Evolutionary conservation across 2,113 vertebrate species (phyloP).

Genomic region (Gymnarchus niloticus): DNA sequence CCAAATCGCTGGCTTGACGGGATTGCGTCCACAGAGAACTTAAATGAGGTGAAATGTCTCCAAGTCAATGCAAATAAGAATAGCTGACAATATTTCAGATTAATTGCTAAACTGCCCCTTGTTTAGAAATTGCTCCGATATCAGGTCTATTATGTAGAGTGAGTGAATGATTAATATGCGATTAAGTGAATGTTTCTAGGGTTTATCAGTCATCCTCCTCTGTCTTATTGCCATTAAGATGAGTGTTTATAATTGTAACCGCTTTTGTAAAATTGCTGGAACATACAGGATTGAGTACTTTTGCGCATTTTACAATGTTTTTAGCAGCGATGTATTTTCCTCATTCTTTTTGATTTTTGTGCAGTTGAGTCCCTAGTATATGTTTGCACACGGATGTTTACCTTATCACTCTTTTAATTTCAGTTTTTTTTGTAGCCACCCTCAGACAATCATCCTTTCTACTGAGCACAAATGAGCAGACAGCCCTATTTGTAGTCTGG

Average conservation of each 20-base stretch:
- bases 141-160: neutral
- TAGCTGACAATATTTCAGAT: neutral
- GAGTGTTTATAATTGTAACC: neutral
- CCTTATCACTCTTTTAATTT: slow-evolving; percentile 28
- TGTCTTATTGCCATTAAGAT: neutral
- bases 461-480: slow-evolving; percentile 30
- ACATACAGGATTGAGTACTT: neutral
- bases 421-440: slow-evolving; percentile 38
- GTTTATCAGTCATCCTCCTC: neutral
- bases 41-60: neutral
- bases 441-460: slow-evolving; percentile 43
- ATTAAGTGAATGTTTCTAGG: slow-evolving; percentile 17
- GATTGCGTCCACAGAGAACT: too few relatives aligned
- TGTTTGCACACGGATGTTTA: slow-evolving; percentile 23
- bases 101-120: neutral
- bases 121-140: neutral
- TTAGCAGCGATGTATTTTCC: neutral
- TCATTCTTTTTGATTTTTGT: neutral
- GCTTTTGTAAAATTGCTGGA: neutral
- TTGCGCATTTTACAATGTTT: neutral
- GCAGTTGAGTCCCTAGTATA: neutral
- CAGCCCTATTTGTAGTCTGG: slow-evolving; percentile 17
- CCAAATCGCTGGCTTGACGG: too few relatives aligned
- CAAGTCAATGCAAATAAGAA: neutral
- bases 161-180: neutral